Evolutionary conservation across 2,888 invertebrate species (phyloP).

Genomic region (Drosophila crucigera): DNA sequence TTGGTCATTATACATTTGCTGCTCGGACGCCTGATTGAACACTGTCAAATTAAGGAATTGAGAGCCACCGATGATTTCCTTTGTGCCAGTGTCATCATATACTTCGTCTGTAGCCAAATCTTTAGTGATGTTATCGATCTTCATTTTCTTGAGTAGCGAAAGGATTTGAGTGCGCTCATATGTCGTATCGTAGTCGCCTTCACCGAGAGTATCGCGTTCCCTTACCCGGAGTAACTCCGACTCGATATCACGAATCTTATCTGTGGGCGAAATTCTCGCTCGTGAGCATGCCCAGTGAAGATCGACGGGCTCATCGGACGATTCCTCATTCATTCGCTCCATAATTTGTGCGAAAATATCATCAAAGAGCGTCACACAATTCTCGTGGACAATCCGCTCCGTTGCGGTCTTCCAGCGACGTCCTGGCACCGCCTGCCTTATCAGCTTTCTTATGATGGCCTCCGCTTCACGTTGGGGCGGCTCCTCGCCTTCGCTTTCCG

Average conservation of each 20-base stretch:
- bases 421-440: conserved; percentile 76
- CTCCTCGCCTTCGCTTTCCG: conserved; percentile 64
- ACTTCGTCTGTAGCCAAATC: conserved; percentile 15
- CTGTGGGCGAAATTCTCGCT: background rate
- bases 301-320: conserved; percentile 1
- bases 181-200: background rate
- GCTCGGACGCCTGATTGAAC: background rate
- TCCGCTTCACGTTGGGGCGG: conserved; percentile 62
- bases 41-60: conserved; percentile 17
- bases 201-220: no score
- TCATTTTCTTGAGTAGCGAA: conserved; percentile 43
- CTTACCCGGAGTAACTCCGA: background rate
- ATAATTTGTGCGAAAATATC: conserved; percentile 60
- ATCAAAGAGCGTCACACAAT: conserved; percentile 65
- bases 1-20: rapidly evolving
- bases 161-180: conserved; percentile 13
- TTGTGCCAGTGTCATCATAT: background rate
- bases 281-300: conserved; percentile 20
- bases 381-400: conserved; percentile 72
- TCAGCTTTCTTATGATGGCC: conserved; percentile 76
- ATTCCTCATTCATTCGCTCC: background rate
- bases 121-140: conserved; percentile 44
- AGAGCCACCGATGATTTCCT: background rate
- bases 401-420: conserved; percentile 74
- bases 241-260: conserved; percentile 14